Evolutionary conservation across 2,113 vertebrate species (phyloP).

Genomic region (Myodes glareolus): DNA sequence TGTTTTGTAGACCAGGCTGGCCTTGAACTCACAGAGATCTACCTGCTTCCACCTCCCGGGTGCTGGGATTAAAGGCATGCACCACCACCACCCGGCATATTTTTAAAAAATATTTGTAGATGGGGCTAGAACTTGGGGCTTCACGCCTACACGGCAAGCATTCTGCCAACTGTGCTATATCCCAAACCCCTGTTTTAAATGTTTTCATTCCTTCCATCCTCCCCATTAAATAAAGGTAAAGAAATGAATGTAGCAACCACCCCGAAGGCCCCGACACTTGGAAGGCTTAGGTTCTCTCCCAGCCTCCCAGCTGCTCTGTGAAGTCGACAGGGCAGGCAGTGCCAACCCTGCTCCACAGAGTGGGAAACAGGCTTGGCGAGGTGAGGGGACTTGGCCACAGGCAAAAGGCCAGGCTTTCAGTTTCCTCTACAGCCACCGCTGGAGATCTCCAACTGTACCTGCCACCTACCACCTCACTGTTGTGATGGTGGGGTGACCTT

Average conservation of each 20-base stretch:
- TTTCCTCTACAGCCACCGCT: rapidly evolving
- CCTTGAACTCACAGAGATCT: too few species aligned
- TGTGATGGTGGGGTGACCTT: background rate
- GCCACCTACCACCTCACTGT: rapidly evolving
- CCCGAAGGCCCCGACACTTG: background rate
- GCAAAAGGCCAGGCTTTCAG: background rate
- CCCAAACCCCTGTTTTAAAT: background rate
- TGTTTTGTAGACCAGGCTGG: too few species aligned
- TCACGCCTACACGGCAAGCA: background rate
- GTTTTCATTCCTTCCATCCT: background rate
- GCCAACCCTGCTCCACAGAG: background rate
- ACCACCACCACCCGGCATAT: background rate
- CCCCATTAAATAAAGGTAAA: background rate
- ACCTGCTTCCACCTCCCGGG: too few species aligned
- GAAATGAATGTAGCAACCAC: background rate
- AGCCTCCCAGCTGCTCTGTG: background rate
- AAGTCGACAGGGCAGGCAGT: background rate
- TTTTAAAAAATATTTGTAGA: background rate
- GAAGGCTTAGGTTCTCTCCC: background rate
- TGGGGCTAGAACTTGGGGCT: background rate
- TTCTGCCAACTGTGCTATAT: background rate
- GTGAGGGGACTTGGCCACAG: background rate
- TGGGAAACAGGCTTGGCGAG: background rate
- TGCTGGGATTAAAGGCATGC: too few species aligned
- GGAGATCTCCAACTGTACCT: rapidly evolving